Base-by-base conservation (phyloP, 2,113 vertebrate species). In the Balaenoptera acutorostrata region DNA sequence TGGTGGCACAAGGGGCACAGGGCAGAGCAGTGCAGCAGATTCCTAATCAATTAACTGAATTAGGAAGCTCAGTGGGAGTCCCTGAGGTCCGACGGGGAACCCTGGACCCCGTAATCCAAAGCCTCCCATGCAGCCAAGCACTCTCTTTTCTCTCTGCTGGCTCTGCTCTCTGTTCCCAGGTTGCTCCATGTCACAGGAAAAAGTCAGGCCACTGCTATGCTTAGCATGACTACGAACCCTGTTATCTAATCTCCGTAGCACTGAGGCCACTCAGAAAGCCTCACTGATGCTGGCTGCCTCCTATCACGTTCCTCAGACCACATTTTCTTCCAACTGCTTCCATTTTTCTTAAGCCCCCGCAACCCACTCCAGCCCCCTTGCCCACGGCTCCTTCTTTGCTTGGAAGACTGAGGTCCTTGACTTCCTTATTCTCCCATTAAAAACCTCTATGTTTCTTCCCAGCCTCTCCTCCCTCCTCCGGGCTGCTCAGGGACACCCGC, bases 171-270 rank as follows among this genome's bases (percentile, higher is more conserved):
- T 63, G 33, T 69, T 64, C 12, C 46, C 46, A 69, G 83, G 71
- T 44, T 49, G 41, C 36, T 86, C n/a, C n/a, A 69, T 61, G 61
- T 94, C 74, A 31, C 61, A 49, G 44, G 90, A 75, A 92, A 88
- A 90, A 80, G 77, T 83, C 95, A 74, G 21, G 29, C 52, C 41
- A 15, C 5, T 52, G 55, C 77, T 39, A 8, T 68, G 94, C 89
- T 89, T 55, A 92, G 82, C 25, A 36, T 25, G 6, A 33, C 36
- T 39, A 49, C 82, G 85, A 52, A 71, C 84, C 36, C 64, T 66
- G 27, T 74, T 95, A 93, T 86, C 87, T 96, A 85, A 97, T 92
- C 82, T 85, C 39, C 12, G 7, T 55, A 61, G 64, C 52, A 25
- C 15, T 81, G 78, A 41, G 27, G 55, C 55, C 21, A 8, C 72